phyloP scores from a whole-genome alignment of 2,888 invertebrate species.

The Callyntrura guangdongensis region DNA sequence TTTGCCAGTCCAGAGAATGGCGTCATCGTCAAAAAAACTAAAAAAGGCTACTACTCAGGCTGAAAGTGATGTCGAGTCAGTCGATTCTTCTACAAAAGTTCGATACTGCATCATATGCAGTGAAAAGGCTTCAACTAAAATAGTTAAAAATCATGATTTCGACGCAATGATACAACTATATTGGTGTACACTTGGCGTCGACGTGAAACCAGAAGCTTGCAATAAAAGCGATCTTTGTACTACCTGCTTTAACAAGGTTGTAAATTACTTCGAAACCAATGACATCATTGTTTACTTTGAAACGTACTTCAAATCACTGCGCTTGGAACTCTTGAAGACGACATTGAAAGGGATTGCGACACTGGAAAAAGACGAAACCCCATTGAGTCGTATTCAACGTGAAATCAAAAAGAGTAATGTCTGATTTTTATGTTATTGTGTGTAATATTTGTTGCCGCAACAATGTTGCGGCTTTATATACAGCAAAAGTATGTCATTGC shows the following conservation, averaged over 20 bases:
- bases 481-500: too few species aligned
- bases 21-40: too few species aligned
- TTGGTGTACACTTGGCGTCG: slow-evolving; percentile 57
- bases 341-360: slow-evolving; percentile 62
- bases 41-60: too few species aligned
- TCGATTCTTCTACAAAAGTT: neutral
- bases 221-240: slow-evolving; percentile 54
- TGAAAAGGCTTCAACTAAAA: slow-evolving; percentile 12
- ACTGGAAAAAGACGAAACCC: slow-evolving; percentile 30
- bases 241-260: slow-evolving; percentile 50
- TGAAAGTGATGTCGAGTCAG: too few species aligned
- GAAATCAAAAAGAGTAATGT: slow-evolving; percentile 57
- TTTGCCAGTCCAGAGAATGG: too few species aligned
- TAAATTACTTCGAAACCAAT: slow-evolving; percentile 65
- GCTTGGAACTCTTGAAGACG: slow-evolving; percentile 32
- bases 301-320: neutral
- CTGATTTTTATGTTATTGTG: too few species aligned
- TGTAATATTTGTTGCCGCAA: too few species aligned
- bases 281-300: slow-evolving; percentile 66
- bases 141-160: slow-evolving; percentile 65
- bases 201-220: slow-evolving; percentile 66
- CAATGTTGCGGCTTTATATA: too few species aligned
- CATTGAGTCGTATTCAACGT: slow-evolving; percentile 9
- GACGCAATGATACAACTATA: slow-evolving; percentile 60
- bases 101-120: slow-evolving; percentile 67